Conservation (phyloP, 1,140 invertebrate species). For the Drosophila athabasca region DNA sequence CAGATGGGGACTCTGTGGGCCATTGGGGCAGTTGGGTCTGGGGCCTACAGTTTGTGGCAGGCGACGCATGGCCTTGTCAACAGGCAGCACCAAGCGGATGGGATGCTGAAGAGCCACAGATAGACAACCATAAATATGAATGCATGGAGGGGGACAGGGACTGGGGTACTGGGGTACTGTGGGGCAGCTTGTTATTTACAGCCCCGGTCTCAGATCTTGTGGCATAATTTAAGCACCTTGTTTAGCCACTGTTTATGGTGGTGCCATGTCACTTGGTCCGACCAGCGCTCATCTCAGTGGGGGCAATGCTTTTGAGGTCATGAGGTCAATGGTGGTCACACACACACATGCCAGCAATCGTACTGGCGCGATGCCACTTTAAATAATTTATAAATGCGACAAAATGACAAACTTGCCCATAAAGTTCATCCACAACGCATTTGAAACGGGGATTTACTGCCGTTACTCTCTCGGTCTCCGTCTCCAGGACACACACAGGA, state of each 20-base stretch:
- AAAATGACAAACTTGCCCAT: conserved; percentile 72
- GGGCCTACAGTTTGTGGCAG: conserved; percentile 65
- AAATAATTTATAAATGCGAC: conserved; percentile 80
- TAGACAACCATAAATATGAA: conserved; percentile 74
- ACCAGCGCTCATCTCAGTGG: conserved; percentile 17
- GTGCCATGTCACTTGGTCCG: conserved; percentile 68
- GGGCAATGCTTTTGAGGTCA: conserved; percentile 67
- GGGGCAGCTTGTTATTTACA: conserved; percentile 74
- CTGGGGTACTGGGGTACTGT: neutral
- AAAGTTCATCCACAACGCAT: conserved; percentile 32
- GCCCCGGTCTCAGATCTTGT: conserved; percentile 75
- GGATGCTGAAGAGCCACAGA: conserved; percentile 29
- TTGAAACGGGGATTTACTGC: conserved; percentile 42
- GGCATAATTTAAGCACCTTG: conserved; percentile 82
- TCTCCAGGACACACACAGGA: conserved; percentile 16
- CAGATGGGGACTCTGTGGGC: conserved; percentile 9
- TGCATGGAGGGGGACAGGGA: conserved; percentile 21
- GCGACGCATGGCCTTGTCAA: conserved; percentile 66
- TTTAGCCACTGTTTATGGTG: conserved; percentile 81
- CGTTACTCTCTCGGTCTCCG: too few relatives aligned
- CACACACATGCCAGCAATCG: conserved; percentile 26
- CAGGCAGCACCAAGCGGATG: neutral
- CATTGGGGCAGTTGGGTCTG: conserved; percentile 31
- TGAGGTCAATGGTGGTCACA: conserved; percentile 71
- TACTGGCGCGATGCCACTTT: conserved; percentile 62